Base-by-base conservation (phyloP, 2,888 invertebrate genomes). In the Yponomeuta evonymella region DNA sequence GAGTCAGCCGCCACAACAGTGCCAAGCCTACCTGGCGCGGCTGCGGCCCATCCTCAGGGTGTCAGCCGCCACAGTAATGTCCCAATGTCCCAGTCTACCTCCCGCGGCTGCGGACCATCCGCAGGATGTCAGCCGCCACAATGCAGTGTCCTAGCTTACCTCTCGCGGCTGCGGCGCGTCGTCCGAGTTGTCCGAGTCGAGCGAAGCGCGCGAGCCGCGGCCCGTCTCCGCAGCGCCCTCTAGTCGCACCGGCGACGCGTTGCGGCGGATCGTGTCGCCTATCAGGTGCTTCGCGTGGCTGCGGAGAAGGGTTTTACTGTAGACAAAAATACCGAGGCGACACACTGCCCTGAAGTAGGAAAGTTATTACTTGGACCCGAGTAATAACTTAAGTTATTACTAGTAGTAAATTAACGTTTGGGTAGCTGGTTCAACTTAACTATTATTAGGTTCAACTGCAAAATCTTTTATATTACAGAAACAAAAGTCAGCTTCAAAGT, bases 201-300 rank as follows among this genome's bases (percentile, higher is more conserved):
- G 93, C 74, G 96, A 96, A 70, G 95, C 96, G 83, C 95, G 96
- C 72, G 96, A 96, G 72, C 95, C 96, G 72, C 94, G 94, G 72
- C 94, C 93, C 71, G 93, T 92, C 70, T 92, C 88, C 73, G 86
- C 74, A 83, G 81, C 72, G 75, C 93, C 93, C 79, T 95, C 91
- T 70, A 90, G 86, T 78, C 97, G 94, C 78, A 97, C 96, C 70
- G 98, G 98, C 70, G 98, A 98, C 77, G 98, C 97, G 93, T 98
- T 98, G 82, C 98, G 95, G 75, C 97, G 95, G 81, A 98, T 98
- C 75, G 98, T 98, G 83, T 98, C 98, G 85, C 98, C 98, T 83
- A 98, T 98, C 84, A 98, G 92, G 85, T 97, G 96, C 87, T 98
- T 98, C 65, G 98, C 98, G 86, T 97, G 96, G 81, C 97, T 97